These are phyloP conservation scores for Stratiolaelaps scimitus DNA, from an alignment of 1,140 invertebrate genomes.

Conservation along the genomic window DNA sequence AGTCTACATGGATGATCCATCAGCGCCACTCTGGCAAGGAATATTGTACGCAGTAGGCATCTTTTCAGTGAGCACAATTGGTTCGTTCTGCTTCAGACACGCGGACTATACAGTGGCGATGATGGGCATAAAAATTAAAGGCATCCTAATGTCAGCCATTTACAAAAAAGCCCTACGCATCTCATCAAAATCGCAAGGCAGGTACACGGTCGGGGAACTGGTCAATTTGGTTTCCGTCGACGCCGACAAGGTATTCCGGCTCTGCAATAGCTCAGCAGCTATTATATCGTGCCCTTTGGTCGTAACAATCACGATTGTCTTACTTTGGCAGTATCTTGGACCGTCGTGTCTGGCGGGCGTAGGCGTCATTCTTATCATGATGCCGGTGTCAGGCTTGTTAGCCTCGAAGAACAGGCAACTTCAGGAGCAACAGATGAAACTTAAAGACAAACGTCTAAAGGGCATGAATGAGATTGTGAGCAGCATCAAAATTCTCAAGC, in stretches of 20 bases:
- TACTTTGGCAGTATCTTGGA: constrained; percentile 38
- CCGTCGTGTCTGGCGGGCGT: constrained; percentile 42
- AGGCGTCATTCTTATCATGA: constrained; percentile 41
- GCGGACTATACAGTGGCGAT: background rate
- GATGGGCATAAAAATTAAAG: constrained; percentile 24
- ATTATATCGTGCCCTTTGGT: constrained; percentile 34
- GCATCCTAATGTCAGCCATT: constrained; percentile 2
- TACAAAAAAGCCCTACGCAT: constrained; percentile 13
- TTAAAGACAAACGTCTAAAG: constrained; percentile 38
- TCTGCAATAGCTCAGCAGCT: constrained; percentile 29
- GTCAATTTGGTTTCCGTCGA: constrained; percentile 37
- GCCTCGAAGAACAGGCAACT: constrained; percentile 36
- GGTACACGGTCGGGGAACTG: constrained; percentile 36
- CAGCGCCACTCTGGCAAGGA: constrained; percentile 63
- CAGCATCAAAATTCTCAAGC: constrained; percentile 39
- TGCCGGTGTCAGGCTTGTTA: constrained; percentile 43
- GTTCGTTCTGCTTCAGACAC: constrained; percentile 44
- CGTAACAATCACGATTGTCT: constrained; percentile 31
- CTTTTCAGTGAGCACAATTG: constrained; percentile 36
- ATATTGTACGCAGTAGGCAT: constrained; percentile 58
- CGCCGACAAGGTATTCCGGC: constrained; percentile 32
- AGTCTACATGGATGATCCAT: background rate
- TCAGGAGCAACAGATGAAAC: constrained; percentile 39
- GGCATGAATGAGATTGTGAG: constrained; percentile 39
- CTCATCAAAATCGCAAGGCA: background rate